Evolutionary conservation across 2,888 invertebrate genomes (phyloP), one percentile per base, ranked within the genome.

Genomic region (Ornithoptera priamus): DNA sequence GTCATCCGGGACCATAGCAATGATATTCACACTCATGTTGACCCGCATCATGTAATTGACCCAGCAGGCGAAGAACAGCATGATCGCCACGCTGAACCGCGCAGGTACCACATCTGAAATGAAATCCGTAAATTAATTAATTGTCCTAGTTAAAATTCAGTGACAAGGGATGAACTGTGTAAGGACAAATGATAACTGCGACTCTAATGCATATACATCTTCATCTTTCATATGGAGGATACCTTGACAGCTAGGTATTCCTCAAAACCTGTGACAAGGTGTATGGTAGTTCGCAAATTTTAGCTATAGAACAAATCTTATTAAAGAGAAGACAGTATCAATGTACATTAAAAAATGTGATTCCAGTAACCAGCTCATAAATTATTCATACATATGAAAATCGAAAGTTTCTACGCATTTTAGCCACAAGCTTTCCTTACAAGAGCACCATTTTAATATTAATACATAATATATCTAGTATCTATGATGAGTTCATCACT

Each of bases 51-150:
- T 95, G 87, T 96, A 96, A 76, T 94, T 94, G 75, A 95, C 93
- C 87, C 95, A 95, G 76, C 95, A 95, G 50, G 95, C 94, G 82
- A 95, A 94, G 85, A 96, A 96, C 83, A 96, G 90, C 96, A 96
- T 95, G 39, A 95, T 73, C 61, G 93, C 95, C 50, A 92, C 82
- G 74, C 88, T 90, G 74, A 93, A 83, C 76, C 93, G 84, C 79
- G 91, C 87, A 73, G 93, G 92, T 50, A 93, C 83, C 68, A 83
- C 74, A 77, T 92, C 92, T 92, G 82, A 8, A 79, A 81, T 30
- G 12, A 50, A 62, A 46, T 7, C 36, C 4, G 36, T 18, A 18
- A 22, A 1, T 36, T 60, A 24, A 60, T 12, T 22, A 58, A 22
- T 46, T 46, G 15, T 46, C 15, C 17, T 46, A 2, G 12, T 17